phyloP scores from a whole-genome alignment of 2,888 invertebrate genomes.

The Hipparchia semele region DNA sequence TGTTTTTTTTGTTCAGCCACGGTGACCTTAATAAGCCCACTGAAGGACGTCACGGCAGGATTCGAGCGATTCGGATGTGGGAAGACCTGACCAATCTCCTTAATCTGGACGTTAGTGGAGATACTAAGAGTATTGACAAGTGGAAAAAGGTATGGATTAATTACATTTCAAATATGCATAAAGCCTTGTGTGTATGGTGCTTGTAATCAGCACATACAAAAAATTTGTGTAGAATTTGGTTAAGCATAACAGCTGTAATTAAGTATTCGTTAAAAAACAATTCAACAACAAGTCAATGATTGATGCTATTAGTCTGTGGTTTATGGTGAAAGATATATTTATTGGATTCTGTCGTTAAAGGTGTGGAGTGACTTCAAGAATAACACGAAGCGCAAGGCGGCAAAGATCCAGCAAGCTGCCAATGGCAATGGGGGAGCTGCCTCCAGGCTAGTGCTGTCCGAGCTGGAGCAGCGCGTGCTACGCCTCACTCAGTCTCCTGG shows the following conservation, averaged over 20 bases:
- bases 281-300: too few relatives aligned
- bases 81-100: constrained; percentile 32
- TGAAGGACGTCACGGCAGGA: constrained; percentile 22
- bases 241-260: too few relatives aligned
- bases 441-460: neutral
- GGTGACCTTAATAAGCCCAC: constrained; percentile 30
- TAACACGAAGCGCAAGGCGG: constrained; percentile 41
- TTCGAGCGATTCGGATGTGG: constrained; percentile 33
- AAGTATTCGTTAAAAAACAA: too few relatives aligned
- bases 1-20: constrained; percentile 20
- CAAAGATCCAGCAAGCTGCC: constrained; percentile 11
- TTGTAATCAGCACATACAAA: too few relatives aligned
- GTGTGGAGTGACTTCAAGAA: constrained; percentile 45
- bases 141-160: constrained; percentile 39
- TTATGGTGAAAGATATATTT: too few relatives aligned
- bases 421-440: neutral
- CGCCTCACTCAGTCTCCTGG: neutral
- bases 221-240: too few relatives aligned
- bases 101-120: constrained; percentile 39
- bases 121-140: constrained; percentile 38
- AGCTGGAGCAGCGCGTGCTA: constrained; percentile 2
- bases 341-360: constrained; percentile 24
- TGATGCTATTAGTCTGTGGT: too few relatives aligned
- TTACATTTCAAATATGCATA: neutral
- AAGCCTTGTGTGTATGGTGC: too few relatives aligned